These are phyloP conservation scores for Polyodon spathula DNA, from an alignment of 2,113 vertebrate genomes.

Conservation along the genomic window DNA sequence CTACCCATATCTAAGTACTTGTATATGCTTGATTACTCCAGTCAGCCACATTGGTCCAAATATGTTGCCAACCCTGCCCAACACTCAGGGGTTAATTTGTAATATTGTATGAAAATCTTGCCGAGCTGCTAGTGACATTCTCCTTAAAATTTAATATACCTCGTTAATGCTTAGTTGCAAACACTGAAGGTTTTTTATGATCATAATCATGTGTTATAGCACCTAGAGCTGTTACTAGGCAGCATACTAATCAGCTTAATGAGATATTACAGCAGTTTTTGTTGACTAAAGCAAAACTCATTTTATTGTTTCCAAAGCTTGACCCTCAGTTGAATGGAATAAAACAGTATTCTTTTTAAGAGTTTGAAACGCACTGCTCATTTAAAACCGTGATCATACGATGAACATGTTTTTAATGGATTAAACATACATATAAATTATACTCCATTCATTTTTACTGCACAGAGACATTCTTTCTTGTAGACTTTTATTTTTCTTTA, in stretches of 20 bases:
- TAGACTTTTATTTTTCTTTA: not conserved
- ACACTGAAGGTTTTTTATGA: conserved; percentile 80
- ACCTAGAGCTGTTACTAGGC: conserved; percentile 85
- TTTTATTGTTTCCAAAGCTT: conserved; percentile 91
- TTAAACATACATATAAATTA: conserved; percentile 3
- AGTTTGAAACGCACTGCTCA: conserved; percentile 41
- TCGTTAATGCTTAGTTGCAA: conserved; percentile 76
- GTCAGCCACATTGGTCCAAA: conserved; percentile 3
- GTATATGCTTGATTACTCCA: too few species aligned
- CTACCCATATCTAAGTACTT: too few species aligned
- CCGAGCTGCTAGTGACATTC: conserved; percentile 66
- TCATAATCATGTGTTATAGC: conserved; percentile 88
- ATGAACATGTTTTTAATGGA: conserved; percentile 19
- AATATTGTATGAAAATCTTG: conserved; percentile 60
- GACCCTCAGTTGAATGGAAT: conserved; percentile 79
- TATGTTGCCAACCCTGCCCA: not conserved
- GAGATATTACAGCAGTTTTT: conserved; percentile 98
- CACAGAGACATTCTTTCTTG: conserved; percentile 8
- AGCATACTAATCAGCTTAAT: conserved; percentile 98
- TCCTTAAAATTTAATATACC: conserved; percentile 78
- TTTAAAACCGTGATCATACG: conserved; percentile 19
- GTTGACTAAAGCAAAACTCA: conserved; percentile 95
- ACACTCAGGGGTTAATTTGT: conserved; percentile 55
- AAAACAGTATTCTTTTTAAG: conserved; percentile 70
- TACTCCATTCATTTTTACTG: not conserved